Evolutionary conservation across 2,113 vertebrate genomes (phyloP).

Genomic region (Sterrhoptilus dennistouni): DNA sequence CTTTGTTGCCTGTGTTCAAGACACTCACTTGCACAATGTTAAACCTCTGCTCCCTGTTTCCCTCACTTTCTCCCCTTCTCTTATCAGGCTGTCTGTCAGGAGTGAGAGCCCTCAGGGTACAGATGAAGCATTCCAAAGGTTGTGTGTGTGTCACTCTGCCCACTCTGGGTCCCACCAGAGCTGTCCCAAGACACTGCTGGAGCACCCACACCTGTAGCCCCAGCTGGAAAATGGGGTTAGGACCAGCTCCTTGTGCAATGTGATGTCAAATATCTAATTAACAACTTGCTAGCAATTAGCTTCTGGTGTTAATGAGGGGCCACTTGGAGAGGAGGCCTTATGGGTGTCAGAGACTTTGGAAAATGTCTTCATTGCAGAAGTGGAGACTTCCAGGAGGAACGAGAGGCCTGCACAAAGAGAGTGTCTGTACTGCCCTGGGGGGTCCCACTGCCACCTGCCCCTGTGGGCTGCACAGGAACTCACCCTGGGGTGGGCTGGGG

Average conservation of each 20-base stretch:
- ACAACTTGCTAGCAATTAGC: background rate
- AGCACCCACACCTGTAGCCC: background rate
- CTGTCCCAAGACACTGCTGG: background rate
- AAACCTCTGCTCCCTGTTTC: background rate
- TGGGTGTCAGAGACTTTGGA: background rate
- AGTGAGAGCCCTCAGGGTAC: background rate
- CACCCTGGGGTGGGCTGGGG: background rate
- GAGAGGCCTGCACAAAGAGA: background rate
- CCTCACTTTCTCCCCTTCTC: background rate
- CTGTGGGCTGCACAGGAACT: accelerated
- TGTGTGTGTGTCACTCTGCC: background rate
- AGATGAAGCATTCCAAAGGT: background rate
- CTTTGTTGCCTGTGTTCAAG: background rate
- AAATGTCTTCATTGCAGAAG: background rate
- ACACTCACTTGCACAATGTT: accelerated
- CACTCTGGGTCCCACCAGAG: background rate
- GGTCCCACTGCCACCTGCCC: background rate
- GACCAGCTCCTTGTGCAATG: background rate
- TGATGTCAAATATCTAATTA: background rate
- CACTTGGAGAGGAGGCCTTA: background rate
- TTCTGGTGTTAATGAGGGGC: background rate
- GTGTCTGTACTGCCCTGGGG: background rate
- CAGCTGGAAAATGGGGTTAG: background rate
- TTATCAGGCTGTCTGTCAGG: background rate
- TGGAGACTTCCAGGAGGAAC: accelerated